Conservation (phyloP, 1,140 invertebrate genomes). For the Drosophila kohkoa region DNA sequence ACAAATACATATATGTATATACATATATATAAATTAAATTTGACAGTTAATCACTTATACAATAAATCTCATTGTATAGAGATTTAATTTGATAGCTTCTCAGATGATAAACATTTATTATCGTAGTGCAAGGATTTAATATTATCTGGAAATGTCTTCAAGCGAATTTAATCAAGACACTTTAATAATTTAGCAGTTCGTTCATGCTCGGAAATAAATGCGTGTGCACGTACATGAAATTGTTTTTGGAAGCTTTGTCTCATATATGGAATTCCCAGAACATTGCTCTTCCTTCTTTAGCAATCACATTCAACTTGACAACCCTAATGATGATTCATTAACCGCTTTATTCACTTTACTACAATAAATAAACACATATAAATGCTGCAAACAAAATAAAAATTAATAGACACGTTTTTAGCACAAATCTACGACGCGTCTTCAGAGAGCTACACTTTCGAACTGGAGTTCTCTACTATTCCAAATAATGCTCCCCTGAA, state of each 20-base stretch:
- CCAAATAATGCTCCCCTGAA: not conserved
- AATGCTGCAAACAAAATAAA: not conserved
- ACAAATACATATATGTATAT: too few relatives aligned
- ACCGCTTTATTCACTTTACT: not conserved
- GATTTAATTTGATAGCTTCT: not conserved
- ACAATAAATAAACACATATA: conserved; percentile 2
- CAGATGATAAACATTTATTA: too few relatives aligned
- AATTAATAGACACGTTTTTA: not conserved
- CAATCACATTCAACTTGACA: not conserved
- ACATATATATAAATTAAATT: too few relatives aligned
- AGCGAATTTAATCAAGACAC: too few relatives aligned
- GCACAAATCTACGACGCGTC: not conserved
- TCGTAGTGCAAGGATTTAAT: too few relatives aligned
- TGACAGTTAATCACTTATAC: too few relatives aligned
- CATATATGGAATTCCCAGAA: not conserved
- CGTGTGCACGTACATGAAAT: too few relatives aligned
- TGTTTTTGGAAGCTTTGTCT: not conserved
- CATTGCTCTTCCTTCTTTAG: too few relatives aligned
- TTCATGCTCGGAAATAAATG: too few relatives aligned
- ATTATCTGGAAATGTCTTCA: too few relatives aligned
- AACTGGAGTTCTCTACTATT: conserved; percentile 22
- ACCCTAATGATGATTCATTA: not conserved
- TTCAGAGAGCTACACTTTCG: not conserved
- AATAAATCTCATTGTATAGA: too few relatives aligned
- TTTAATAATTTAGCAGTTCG: too few relatives aligned